Conservation (phyloP, 92 coral and sea anemone genomes). For the Bergia sp. region DNA sequence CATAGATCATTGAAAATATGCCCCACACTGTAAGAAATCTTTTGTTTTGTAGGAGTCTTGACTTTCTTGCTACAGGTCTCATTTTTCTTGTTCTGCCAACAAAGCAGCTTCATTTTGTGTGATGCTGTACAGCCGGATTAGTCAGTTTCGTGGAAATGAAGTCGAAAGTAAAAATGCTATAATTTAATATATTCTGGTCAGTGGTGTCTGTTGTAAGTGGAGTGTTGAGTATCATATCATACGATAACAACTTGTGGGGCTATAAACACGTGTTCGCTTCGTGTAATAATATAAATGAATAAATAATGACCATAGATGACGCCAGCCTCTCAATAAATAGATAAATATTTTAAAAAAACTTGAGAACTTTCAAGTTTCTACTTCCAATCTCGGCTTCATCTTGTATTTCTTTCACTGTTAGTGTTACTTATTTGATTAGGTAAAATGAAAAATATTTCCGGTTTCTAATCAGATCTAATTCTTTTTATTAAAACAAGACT, state of each 20-base stretch:
- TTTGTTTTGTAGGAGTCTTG: slow-evolving; percentile 56
- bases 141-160: background rate
- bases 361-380: background rate
- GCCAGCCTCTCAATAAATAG: background rate
- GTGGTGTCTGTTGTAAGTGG: background rate
- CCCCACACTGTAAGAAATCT: slow-evolving; percentile 70
- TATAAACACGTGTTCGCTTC: background rate
- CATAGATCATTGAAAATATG: slow-evolving; percentile 83
- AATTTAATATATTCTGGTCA: background rate
- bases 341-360: background rate
- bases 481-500: no score
- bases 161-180: background rate
- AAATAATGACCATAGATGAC: background rate
- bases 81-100: background rate
- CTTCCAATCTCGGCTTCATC: background rate
- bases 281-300: background rate
- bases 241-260: background rate
- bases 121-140: background rate
- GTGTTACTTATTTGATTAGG: no score
- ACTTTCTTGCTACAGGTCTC: background rate
- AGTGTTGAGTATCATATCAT: background rate
- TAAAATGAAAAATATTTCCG: no score
- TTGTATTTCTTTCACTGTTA: background rate
- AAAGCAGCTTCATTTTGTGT: slow-evolving; percentile 8
- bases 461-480: no score